A percentile compares a stretch with the other conserved stretches of the same genome.
Evolutionary conservation across 2,888 invertebrate species (phyloP).

Genomic region (Pheosia gnoma): DNA sequence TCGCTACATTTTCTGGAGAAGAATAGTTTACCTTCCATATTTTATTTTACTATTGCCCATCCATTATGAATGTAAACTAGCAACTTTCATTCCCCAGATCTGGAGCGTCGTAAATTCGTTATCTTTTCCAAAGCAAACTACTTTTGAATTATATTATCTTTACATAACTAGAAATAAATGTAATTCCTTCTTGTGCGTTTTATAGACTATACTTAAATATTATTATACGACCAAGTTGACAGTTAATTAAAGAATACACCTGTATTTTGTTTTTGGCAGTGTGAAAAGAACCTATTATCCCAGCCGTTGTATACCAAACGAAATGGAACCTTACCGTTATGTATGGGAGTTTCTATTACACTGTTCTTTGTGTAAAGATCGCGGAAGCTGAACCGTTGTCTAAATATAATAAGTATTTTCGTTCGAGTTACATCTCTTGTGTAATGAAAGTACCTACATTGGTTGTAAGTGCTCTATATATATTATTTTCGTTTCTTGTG

Average conservation of each 20-base stretch:
- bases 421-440: constrained; percentile 44
- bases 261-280: constrained; percentile 50
- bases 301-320: constrained; percentile 22
- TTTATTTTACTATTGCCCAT: too few species aligned
- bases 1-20: too few species aligned
- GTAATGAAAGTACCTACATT: constrained; percentile 42
- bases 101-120: neutral
- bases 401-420: constrained; percentile 62
- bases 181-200: neutral
- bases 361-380: constrained; percentile 39
- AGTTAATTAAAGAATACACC: constrained; percentile 48
- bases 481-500: constrained; percentile 29
- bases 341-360: constrained; percentile 31
- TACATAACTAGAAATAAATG: too few species aligned
- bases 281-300: constrained; percentile 45
- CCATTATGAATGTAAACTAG: too few species aligned
- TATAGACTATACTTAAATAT: neutral
- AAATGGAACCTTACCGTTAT: constrained; percentile 33
- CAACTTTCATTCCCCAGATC: too few species aligned
- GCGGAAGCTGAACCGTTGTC: constrained; percentile 58
- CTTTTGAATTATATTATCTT: neutral
- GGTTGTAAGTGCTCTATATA: constrained; percentile 42
- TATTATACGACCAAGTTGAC: constrained; percentile 31
- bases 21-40: too few species aligned
- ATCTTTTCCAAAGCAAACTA: too few species aligned